Conservation (phyloP, 2,113 vertebrate species). For the Saccopteryx leptura region DNA sequence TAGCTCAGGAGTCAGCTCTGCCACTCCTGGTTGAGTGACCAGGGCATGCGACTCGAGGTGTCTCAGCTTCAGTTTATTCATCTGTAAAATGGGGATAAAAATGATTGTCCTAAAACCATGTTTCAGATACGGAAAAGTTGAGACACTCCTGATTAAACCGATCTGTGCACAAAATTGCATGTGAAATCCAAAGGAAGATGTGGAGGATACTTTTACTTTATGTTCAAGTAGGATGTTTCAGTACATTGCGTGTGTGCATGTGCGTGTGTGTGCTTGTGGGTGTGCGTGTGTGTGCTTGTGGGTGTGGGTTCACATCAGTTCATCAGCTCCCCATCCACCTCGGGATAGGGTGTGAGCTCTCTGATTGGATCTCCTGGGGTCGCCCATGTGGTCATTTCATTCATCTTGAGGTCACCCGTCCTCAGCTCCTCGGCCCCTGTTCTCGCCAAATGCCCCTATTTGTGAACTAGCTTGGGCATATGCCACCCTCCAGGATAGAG, state of each 20-base stretch:
- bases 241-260: not conserved
- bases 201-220: not conserved
- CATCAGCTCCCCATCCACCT: not conserved
- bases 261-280: rapidly evolving
- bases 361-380: not conserved
- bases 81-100: constrained; percentile 41
- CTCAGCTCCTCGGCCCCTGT: not conserved
- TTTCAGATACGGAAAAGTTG: not conserved
- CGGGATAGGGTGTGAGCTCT: not conserved
- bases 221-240: not conserved
- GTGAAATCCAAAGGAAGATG: not conserved
- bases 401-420: not conserved
- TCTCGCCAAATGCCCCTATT: not conserved
- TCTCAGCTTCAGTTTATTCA: constrained; percentile 24
- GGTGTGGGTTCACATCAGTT: not conserved
- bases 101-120: not conserved
- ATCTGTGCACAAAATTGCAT: not conserved
- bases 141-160: not conserved
- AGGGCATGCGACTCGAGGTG: not conserved
- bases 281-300: rapidly evolving
- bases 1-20: not conserved
- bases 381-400: not conserved
- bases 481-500: not conserved
- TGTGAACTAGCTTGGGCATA: not conserved
- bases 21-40: constrained; percentile 15